A percentile compares a stretch with the other conserved stretches of the same genome.
Evolutionary conservation across 2,888 invertebrate species (phyloP).

Genomic region (Caradrina kadenii): DNA sequence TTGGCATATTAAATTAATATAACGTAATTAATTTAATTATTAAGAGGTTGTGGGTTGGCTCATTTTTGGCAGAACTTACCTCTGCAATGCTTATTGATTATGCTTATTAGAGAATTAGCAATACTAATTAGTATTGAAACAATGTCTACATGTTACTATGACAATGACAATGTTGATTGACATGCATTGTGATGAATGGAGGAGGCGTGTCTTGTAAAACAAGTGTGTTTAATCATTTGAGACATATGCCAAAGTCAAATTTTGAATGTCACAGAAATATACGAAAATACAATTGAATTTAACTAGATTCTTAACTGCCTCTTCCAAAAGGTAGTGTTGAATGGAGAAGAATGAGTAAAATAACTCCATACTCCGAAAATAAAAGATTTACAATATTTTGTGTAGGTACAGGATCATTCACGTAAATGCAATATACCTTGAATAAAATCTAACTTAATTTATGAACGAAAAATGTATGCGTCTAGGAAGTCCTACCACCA

Average conservation of each 20-base stretch:
- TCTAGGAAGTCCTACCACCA: too few species aligned
- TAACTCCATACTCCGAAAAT: too few species aligned
- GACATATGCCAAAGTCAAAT: background rate
- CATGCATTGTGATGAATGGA: conserved; percentile 10
- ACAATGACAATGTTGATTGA: conserved; percentile 19
- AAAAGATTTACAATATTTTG: too few species aligned
- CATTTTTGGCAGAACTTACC: background rate
- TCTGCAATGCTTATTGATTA: background rate
- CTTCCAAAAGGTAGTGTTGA: too few species aligned
- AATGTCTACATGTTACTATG: conserved; percentile 2
- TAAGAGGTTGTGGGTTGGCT: background rate
- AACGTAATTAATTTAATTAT: background rate
- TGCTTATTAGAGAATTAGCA: background rate
- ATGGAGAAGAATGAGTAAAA: too few species aligned
- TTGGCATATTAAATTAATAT: background rate
- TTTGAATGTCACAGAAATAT: too few species aligned
- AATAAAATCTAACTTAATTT: too few species aligned
- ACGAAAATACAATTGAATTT: too few species aligned
- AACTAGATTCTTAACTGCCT: too few species aligned
- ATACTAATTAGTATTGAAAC: conserved; percentile 23
- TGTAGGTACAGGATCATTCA: too few species aligned
- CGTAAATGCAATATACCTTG: too few species aligned
- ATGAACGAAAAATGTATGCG: too few species aligned
- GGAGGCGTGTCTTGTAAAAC: conserved; percentile 5
- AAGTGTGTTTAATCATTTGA: conserved; percentile 7